phyloP scores from a whole-genome alignment of 1,140 invertebrate genomes.

The Nephila pilipes region DNA sequence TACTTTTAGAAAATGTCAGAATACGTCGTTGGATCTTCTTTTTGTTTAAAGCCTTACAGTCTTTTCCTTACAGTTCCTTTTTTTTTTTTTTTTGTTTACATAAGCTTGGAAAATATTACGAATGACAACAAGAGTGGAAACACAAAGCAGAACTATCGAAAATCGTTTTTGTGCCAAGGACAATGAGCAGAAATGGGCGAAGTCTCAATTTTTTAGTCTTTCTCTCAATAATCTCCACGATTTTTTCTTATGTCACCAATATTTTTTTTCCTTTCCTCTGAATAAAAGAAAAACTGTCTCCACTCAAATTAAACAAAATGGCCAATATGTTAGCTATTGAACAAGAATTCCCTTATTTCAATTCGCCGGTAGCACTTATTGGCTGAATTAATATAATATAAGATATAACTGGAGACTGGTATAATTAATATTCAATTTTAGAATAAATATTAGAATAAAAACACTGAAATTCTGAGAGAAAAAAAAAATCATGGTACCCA shows the following conservation, averaged over 20 bases:
- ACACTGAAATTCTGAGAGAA: too few relatives aligned
- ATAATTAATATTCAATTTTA: too few relatives aligned
- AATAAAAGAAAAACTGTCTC: too few relatives aligned
- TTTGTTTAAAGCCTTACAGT: background rate
- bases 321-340: too few relatives aligned
- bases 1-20: slow-evolving; percentile 26
- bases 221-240: background rate
- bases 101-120: slow-evolving; percentile 41
- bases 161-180: slow-evolving; percentile 49
- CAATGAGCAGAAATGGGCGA: slow-evolving; percentile 1
- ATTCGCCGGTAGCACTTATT: too few relatives aligned
- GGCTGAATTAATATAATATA: too few relatives aligned
- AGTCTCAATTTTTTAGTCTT: background rate
- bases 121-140: slow-evolving; percentile 48
- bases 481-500: too few relatives aligned
- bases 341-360: too few relatives aligned
- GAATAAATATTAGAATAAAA: too few relatives aligned
- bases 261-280: background rate
- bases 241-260: background rate
- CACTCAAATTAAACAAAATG: too few relatives aligned
- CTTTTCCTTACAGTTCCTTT: background rate
- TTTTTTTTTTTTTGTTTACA: slow-evolving; percentile 16
- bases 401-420: too few relatives aligned
- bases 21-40: background rate
- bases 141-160: slow-evolving; percentile 42